These are phyloP conservation scores for Eledona agricola DNA, from an alignment of 2,888 invertebrate species.

Conservation along the genomic window DNA sequence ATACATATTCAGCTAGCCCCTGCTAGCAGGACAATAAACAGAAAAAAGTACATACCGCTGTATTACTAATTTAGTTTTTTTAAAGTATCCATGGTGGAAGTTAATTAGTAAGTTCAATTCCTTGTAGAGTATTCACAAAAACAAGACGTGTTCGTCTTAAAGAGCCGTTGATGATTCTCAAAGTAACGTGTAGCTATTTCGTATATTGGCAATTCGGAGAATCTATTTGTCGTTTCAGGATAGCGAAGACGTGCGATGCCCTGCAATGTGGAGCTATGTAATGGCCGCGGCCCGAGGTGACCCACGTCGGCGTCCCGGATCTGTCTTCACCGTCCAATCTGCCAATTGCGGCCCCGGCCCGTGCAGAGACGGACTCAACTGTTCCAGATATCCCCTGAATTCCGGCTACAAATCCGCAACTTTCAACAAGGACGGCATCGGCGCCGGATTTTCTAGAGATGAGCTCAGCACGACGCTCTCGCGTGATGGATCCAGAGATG, in stretches of 20 bases:
- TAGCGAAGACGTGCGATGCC: conserved; percentile 47
- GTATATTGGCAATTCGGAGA: conserved; percentile 1
- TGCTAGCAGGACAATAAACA: too few species aligned
- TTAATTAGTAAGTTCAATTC: too few species aligned
- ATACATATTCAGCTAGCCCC: too few species aligned
- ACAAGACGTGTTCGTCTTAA: too few species aligned
- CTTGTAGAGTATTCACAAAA: too few species aligned
- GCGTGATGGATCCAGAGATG: conserved; percentile 58
- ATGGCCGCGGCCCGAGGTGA: conserved; percentile 76
- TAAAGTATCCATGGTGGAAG: too few species aligned
- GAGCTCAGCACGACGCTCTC: conserved; percentile 51
- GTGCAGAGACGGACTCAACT: conserved; percentile 54
- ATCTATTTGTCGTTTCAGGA: conserved; percentile 39
- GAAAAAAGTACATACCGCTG: too few species aligned
- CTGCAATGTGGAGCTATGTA: conserved; percentile 77
- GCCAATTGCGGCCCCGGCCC: conserved; percentile 55
- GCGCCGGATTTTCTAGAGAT: conserved; percentile 40
- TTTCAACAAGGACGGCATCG: conserved; percentile 42
- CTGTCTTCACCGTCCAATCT: conserved; percentile 58
- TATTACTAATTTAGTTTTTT: too few species aligned
- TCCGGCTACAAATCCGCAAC: conserved; percentile 27
- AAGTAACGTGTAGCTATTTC: too few species aligned
- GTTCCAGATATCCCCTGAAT: conserved; percentile 39
- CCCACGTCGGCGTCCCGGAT: conserved; percentile 62
- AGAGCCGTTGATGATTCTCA: too few species aligned